These are phyloP conservation scores for Pyrgus malvae DNA, from an alignment of 2,888 invertebrate genomes.

Conservation along the genomic window DNA sequence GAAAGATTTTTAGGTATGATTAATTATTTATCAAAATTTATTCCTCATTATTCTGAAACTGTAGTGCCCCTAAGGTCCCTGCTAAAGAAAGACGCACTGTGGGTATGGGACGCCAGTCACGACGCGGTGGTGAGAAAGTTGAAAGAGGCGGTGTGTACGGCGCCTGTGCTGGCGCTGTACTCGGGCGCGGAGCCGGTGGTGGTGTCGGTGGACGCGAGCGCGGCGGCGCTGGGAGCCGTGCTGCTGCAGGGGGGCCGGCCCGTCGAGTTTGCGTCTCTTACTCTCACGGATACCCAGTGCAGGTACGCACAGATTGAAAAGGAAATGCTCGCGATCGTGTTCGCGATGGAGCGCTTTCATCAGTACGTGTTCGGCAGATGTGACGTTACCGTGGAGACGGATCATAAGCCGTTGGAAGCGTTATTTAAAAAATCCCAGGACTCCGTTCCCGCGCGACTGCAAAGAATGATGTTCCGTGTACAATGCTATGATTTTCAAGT, in stretches of 20 bases:
- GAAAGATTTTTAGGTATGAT: slow-evolving; percentile 35
- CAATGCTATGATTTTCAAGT: slow-evolving; percentile 28
- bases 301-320: too few relatives aligned
- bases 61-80: slow-evolving; percentile 9
- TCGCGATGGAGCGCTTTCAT: too few relatives aligned
- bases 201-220: slow-evolving; percentile 36
- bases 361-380: slow-evolving; percentile 37
- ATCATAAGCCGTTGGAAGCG: too few relatives aligned
- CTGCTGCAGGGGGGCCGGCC: slow-evolving; percentile 32
- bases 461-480: slow-evolving; percentile 34
- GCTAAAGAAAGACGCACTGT: slow-evolving; percentile 26
- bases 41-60: slow-evolving; percentile 23
- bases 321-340: too few relatives aligned
- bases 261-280: slow-evolving; percentile 32
- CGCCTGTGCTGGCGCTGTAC: slow-evolving; percentile 33
- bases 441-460: slow-evolving; percentile 30
- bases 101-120: slow-evolving; percentile 28
- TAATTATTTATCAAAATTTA: too few relatives aligned
- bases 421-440: slow-evolving; percentile 35
- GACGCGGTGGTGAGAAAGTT: slow-evolving; percentile 4
- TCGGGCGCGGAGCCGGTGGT: slow-evolving; percentile 27
- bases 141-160: slow-evolving; percentile 17
- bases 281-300: slow-evolving; percentile 32
- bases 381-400: slow-evolving; percentile 32
- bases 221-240: slow-evolving; percentile 29